Evolutionary conservation across 2,888 invertebrate species (phyloP).

Genomic region (Hecatera dysodea): DNA sequence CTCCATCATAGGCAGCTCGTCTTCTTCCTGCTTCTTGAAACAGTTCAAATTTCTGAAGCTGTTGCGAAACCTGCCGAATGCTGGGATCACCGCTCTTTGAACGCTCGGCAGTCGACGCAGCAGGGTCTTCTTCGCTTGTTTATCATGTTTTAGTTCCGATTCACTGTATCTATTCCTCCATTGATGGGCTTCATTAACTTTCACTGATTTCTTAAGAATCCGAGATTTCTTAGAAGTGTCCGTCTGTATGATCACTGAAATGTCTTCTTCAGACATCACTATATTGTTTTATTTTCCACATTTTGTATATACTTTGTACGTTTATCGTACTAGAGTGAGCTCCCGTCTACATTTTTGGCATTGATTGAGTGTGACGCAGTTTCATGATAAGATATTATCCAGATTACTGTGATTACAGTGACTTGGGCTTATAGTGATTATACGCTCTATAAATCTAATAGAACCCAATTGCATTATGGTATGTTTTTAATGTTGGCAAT

Average conservation of each 20-base stretch:
- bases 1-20: constrained; percentile 77
- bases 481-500: constrained; percentile 19
- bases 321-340: constrained; percentile 78
- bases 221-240: constrained; percentile 72
- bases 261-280: constrained; percentile 83
- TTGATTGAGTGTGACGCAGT: constrained; percentile 88
- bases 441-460: constrained; percentile 55
- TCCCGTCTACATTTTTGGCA: constrained; percentile 81
- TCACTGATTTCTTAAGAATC: constrained; percentile 69
- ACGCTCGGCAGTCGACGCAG: constrained; percentile 74
- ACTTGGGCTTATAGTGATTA: constrained; percentile 72
- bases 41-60: constrained; percentile 81
- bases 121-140: constrained; percentile 64
- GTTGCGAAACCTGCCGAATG: constrained; percentile 75
- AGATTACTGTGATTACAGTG: constrained; percentile 82
- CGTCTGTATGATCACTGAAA: constrained; percentile 72
- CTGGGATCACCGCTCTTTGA: constrained; percentile 74
- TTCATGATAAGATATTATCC: constrained; percentile 84
- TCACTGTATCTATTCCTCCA: constrained; percentile 62
- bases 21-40: constrained; percentile 76
- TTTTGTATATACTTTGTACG: constrained; percentile 74
- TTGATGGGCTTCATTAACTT: constrained; percentile 60
- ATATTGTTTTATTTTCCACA: constrained; percentile 71
- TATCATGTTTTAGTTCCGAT: constrained; percentile 57
- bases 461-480: constrained; percentile 23